Percentiles rank a stretch among this genome's conserved stretches.
Conservation (phyloP, 2,113 vertebrate species). For the Scatophagus argus region DNA sequence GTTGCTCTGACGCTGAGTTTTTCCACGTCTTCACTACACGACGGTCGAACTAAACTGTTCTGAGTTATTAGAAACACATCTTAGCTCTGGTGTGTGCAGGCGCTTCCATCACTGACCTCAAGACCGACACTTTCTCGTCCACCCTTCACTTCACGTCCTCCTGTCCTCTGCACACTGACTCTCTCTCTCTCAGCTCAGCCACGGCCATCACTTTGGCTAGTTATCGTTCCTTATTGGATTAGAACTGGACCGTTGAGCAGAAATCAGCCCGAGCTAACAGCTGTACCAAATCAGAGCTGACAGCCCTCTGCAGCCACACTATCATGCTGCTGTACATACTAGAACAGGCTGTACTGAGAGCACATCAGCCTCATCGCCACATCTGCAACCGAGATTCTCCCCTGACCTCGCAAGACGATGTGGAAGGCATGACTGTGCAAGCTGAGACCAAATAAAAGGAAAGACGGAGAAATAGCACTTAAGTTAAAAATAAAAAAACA, state of each 20-base stretch:
- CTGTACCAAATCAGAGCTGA: slow-evolving; percentile 50
- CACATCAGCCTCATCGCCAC: not conserved
- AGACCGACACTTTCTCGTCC: no score
- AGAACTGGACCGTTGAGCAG: slow-evolving; percentile 49
- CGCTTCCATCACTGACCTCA: not conserved
- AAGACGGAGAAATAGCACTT: not conserved
- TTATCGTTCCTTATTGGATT: slow-evolving; percentile 63
- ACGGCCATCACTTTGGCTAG: not conserved
- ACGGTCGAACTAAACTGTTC: no score
- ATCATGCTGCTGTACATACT: not conserved
- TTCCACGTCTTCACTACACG: no score
- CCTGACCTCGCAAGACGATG: not conserved
- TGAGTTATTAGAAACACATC: no score
- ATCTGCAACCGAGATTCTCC: slow-evolving; percentile 37
- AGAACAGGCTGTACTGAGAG: slow-evolving; percentile 26
- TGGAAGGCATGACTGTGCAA: not conserved
- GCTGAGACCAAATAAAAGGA: slow-evolving; percentile 30
- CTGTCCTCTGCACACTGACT: not conserved
- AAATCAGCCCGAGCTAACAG: slow-evolving; percentile 60
- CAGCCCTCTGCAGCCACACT: slow-evolving; percentile 42
- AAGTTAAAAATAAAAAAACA: slow-evolving; percentile 2
- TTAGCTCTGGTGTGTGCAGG: not conserved
- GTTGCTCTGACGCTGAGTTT: no score
- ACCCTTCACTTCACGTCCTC: not conserved
- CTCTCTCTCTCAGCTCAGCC: not conserved